Percentiles rank a stretch among this genome's conserved stretches.
Conservation (phyloP, 2,888 invertebrate species). For the Drosophila demipolita region DNA sequence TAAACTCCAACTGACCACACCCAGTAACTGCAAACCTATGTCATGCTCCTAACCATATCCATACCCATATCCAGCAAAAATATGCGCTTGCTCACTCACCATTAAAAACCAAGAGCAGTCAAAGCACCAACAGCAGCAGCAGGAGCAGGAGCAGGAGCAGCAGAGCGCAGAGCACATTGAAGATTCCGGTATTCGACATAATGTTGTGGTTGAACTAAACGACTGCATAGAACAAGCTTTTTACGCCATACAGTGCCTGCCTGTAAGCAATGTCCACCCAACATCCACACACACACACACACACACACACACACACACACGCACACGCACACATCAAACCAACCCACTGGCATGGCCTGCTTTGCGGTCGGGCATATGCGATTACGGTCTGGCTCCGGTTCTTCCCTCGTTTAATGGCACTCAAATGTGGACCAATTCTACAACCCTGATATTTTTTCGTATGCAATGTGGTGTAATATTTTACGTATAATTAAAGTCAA, state of each 20-base stretch:
- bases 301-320: conserved; percentile 2
- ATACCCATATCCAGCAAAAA: conserved; percentile 21
- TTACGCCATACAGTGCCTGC: conserved; percentile 61
- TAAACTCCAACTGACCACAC: conserved; percentile 64
- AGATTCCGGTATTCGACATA: conserved; percentile 80
- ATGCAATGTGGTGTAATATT: conserved; percentile 22
- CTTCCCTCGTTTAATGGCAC: conserved; percentile 37
- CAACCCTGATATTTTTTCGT: conserved; percentile 12
- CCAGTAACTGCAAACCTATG: conserved; percentile 27
- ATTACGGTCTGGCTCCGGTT: conserved; percentile 60
- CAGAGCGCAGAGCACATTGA: conserved; percentile 66
- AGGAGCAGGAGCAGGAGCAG: conserved; percentile 24
- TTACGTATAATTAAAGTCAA: conserved; percentile 11
- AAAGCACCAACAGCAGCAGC: conserved; percentile 13
- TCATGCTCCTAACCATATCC: not conserved
- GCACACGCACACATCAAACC: conserved; percentile 8
- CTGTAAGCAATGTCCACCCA: conserved; percentile 45
- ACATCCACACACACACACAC: conserved; percentile 12
- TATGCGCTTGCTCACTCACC: conserved; percentile 42
- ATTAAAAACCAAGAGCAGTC: conserved; percentile 40
- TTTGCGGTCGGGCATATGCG: conserved; percentile 69
- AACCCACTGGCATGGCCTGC: conserved; percentile 33
- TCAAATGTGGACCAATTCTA: conserved; percentile 26
- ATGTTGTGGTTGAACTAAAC: conserved; percentile 81
- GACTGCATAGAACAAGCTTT: conserved; percentile 80